Evolutionary conservation across 2,797 vertebrate species (phyloP).

Genomic region (Cryptoprocta ferox): DNA sequence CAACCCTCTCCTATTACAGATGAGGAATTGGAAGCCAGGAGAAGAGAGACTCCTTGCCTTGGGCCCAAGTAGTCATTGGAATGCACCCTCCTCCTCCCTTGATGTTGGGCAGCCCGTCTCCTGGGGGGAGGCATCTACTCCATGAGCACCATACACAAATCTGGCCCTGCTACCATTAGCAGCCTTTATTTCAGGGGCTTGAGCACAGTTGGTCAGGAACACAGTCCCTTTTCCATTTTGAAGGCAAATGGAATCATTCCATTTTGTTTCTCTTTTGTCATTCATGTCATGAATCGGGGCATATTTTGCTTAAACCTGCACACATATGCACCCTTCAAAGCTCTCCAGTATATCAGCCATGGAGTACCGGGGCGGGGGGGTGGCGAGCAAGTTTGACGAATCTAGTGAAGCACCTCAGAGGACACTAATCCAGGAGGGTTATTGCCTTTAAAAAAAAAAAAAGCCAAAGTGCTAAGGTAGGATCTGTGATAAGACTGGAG

Average conservation of each 20-base stretch:
- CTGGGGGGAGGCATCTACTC: neutral
- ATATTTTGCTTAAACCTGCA: conserved; percentile 37
- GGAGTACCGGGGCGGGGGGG: neutral
- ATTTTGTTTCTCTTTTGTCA: conserved; percentile 31
- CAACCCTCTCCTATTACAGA: neutral
- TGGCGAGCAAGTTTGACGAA: conserved; percentile 52
- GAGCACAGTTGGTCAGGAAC: neutral
- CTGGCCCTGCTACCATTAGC: neutral
- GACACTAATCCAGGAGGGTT: conserved; percentile 42
- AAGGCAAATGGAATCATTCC: conserved; percentile 38
- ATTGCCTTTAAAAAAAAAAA: neutral
- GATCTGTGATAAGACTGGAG: conserved; percentile 50
- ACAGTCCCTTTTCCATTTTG: neutral
- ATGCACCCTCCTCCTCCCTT: neutral
- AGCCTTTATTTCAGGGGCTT: neutral
- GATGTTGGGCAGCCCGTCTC: neutral
- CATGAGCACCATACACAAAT: neutral
- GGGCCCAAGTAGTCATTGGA: neutral
- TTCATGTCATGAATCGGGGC: neutral
- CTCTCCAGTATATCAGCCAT: neutral
- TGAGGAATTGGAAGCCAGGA: neutral
- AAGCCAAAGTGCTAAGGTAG: conserved; percentile 47
- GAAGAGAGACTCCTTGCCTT: neutral
- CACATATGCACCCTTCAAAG: conserved; percentile 45
- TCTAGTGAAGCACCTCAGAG: conserved; percentile 52